phyloP scores from a whole-genome alignment of 2,113 vertebrate species.

The Hydropotes inermis region DNA sequence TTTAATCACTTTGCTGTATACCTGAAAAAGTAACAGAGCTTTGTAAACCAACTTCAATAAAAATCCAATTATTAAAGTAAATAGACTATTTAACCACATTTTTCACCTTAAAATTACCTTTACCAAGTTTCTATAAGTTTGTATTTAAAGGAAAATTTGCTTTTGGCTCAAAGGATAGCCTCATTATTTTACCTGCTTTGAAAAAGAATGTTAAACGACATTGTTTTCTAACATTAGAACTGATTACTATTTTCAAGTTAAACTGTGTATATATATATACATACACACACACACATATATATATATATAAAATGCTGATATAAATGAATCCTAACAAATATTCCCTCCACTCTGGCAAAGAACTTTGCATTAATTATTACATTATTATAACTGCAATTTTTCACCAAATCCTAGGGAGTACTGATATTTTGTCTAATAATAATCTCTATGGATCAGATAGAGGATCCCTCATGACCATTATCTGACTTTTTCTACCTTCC shows the following conservation, averaged over 20 bases:
- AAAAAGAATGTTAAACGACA: background rate
- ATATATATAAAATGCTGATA: background rate
- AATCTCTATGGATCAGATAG: background rate
- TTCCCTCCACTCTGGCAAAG: background rate
- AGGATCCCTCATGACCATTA: rapidly evolving
- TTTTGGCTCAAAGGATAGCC: background rate
- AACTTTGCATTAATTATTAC: background rate
- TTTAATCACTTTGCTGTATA: background rate
- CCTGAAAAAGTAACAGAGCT: background rate
- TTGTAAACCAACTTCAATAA: background rate
- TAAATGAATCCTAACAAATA: background rate
- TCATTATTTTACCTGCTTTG: background rate
- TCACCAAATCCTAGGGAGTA: background rate
- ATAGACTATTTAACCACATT: background rate
- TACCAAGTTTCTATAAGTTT: background rate
- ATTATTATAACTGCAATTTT: background rate
- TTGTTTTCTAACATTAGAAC: background rate
- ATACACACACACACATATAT: background rate
- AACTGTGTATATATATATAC: background rate
- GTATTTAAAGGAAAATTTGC: background rate
- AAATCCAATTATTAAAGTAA: background rate
- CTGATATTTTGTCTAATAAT: background rate
- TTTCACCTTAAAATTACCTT: background rate
- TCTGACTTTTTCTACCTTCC: background rate
- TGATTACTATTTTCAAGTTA: background rate